Percentiles rank a stretch among this genome's conserved stretches.
Conservation (phyloP, 2,797 vertebrate genomes). For the Diglossa cyanea region DNA sequence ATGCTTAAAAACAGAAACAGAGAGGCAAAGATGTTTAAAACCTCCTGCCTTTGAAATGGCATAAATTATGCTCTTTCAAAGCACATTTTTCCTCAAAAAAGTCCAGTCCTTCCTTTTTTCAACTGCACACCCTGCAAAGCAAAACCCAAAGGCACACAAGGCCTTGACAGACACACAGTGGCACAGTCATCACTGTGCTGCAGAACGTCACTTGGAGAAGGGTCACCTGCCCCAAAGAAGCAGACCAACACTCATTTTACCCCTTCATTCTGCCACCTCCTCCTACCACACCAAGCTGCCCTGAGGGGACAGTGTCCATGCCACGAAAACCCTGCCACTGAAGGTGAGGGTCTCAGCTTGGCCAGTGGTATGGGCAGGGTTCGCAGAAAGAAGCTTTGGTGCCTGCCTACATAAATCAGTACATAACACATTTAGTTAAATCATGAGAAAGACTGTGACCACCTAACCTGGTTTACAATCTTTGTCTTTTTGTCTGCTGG, state of each 20-base stretch:
- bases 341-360: background rate
- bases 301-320: background rate
- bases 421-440: background rate
- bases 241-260: background rate
- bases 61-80: background rate
- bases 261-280: background rate
- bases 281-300: background rate
- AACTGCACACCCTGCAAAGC: background rate
- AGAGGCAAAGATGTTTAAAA: background rate
- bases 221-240: background rate
- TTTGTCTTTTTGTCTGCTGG: background rate
- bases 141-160: background rate
- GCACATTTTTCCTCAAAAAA: background rate
- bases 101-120: background rate
- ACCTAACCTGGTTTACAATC: background rate
- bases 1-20: background rate
- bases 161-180: background rate
- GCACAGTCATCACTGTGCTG: background rate
- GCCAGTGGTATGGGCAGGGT: background rate
- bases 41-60: background rate
- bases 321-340: background rate
- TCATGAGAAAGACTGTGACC: background rate
- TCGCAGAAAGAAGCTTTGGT: background rate
- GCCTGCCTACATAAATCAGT: background rate
- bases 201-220: background rate